Evolutionary conservation across 2,113 vertebrate species (phyloP).

Genomic region (Platysternon megacephalum): DNA sequence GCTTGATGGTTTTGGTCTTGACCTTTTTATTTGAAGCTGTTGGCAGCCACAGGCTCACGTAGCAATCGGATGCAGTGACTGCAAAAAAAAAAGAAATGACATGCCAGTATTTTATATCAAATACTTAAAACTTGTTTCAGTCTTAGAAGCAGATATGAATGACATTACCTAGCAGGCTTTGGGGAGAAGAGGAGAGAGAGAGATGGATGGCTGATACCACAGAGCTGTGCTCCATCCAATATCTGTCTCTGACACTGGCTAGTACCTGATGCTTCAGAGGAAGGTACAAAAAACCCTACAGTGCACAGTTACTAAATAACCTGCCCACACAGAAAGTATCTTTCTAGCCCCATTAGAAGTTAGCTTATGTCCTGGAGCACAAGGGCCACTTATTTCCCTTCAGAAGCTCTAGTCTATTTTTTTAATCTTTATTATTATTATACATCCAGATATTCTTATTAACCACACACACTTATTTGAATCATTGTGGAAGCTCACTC

Average conservation of each 20-base stretch:
- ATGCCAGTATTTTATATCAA: neutral
- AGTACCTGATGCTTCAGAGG: neutral
- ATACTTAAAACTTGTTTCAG: conserved; percentile 71
- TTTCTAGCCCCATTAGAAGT: neutral
- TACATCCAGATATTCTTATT: neutral
- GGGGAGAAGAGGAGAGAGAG: conserved; percentile 50
- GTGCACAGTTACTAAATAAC: neutral
- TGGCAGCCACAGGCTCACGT: conserved; percentile 85
- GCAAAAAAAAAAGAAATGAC: conserved; percentile 24
- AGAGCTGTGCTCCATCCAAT: neutral
- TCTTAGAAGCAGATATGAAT: conserved; percentile 50
- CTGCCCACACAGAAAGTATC: neutral
- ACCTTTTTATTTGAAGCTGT: conserved; percentile 76
- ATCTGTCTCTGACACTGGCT: neutral
- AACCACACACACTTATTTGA: neutral
- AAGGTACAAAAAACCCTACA: neutral
- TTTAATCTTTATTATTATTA: neutral
- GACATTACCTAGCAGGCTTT: conserved; percentile 68
- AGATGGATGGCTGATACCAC: neutral
- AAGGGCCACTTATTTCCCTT: neutral
- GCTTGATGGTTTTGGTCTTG: conserved; percentile 81
- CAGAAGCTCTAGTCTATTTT: neutral
- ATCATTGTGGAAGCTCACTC: neutral
- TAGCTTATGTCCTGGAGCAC: neutral
- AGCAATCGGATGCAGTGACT: conserved; percentile 85